Conservation (phyloP, 2,113 vertebrate genomes). For the Sakesphorus luctuosus region DNA sequence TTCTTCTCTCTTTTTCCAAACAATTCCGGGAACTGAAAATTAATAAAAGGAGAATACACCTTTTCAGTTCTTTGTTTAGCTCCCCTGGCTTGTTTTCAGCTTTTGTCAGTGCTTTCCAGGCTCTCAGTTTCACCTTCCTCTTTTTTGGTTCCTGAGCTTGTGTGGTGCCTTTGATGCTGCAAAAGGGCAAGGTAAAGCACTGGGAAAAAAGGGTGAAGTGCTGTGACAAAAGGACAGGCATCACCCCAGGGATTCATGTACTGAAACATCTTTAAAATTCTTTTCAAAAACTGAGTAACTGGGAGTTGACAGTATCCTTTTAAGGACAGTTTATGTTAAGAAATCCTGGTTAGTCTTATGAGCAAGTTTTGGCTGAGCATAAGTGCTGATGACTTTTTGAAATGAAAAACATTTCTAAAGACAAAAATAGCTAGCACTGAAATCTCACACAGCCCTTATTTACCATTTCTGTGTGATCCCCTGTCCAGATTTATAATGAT, state of each 20-base stretch:
- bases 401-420: conserved; percentile 33
- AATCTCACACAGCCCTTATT: conserved; percentile 28
- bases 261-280: background rate
- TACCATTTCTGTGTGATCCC: conserved; percentile 32
- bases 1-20: background rate
- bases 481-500: conserved; percentile 19
- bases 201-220: background rate
- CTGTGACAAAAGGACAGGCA: background rate
- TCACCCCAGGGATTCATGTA: background rate
- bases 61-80: background rate
- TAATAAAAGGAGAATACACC: background rate
- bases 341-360: conserved; percentile 20
- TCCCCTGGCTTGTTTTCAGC: conserved; percentile 10
- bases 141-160: background rate
- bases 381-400: conserved; percentile 43
- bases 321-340: conserved; percentile 30
- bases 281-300: background rate
- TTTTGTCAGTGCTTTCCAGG: background rate
- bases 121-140: background rate
- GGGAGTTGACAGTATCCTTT: background rate
- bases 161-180: background rate
- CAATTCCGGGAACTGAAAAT: background rate
- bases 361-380: conserved; percentile 33
- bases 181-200: background rate
- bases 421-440: conserved; percentile 50